Evolutionary conservation across 1,140 invertebrate genomes (phyloP).

Genomic region (Lasioglossum albipes): DNA sequence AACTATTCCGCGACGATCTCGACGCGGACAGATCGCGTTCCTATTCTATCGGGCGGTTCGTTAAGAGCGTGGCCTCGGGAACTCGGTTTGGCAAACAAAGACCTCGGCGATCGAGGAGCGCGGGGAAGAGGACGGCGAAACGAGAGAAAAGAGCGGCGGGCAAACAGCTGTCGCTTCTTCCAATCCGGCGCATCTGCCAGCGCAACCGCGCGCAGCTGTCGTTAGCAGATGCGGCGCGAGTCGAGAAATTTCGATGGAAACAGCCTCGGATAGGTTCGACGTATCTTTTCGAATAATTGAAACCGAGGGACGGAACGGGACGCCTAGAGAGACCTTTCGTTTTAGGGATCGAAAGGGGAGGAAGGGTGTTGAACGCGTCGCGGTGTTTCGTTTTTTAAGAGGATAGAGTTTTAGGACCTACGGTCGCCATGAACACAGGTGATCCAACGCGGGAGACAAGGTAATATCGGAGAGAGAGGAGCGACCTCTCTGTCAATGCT

Average conservation of each 20-base stretch:
- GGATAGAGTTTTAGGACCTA: slow-evolving; percentile 29
- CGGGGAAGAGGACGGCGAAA: too few relatives aligned
- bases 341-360: background rate
- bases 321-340: background rate
- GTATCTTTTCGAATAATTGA: background rate
- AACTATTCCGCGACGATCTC: background rate
- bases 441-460: slow-evolving; percentile 77
- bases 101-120: background rate
- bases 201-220: slow-evolving; percentile 65
- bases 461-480: slow-evolving; percentile 79
- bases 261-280: background rate
- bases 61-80: background rate
- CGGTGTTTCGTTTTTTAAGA: background rate
- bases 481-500: slow-evolving; percentile 78
- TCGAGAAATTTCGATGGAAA: background rate
- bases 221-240: slow-evolving; percentile 22
- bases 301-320: background rate
- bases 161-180: slow-evolving; percentile 50
- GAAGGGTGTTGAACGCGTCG: background rate
- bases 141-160: background rate
- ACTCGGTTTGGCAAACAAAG: background rate
- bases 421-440: slow-evolving; percentile 55
- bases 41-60: background rate
- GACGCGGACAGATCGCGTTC: background rate
- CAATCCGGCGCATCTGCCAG: slow-evolving; percentile 70